Evolutionary conservation across 2,113 vertebrate species (phyloP), one percentile per base, ranked within the genome.

Genomic region (Gnathonemus echidnorhynchus): DNA sequence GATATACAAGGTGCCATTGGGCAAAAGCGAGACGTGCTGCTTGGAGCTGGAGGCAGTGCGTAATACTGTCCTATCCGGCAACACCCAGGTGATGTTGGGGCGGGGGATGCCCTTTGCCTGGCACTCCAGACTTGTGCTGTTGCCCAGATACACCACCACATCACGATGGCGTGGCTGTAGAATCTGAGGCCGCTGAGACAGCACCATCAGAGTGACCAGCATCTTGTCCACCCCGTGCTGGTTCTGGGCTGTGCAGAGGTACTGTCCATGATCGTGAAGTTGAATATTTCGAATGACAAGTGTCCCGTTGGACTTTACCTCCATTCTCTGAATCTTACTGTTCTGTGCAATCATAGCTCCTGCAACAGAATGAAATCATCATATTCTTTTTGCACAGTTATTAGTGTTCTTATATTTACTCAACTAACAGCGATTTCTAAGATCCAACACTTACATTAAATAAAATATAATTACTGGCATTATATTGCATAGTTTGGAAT

Each of bases 281-380:
- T 97, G 97, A 0, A 93, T 94, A 3, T 94, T 95, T 19, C 92
- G 95, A 89, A 99, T 97, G 91, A 96, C 88, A 1, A 99, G 92
- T 0, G 97, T 97, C 2, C 98, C 98, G 3, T 98, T 98, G 39
- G 93, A 92, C 88, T 96, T 95, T n/a, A 99, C 96, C 90, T 98
- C 95, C 83, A 97, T 97, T 6, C 97, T 95, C 48, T 96, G 96
- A 3, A 94, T 89, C 84, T 91, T 94, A 50, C 94, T 96, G 92
- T 95, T 96, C 52, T 96, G 93, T 35, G 96, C 94, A 91, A 98
- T 92, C 17, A 95, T 91, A 0, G 95, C 94, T 3, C 97, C 98
- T 99, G 92, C 0, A 88, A n/a, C 52, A 21, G 88, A n/a, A 89
- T 83, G 24, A 91, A 13, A 90, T 86, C 42, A 42, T 80, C 17